A percentile compares a stretch with the other conserved stretches of the same genome.
These are phyloP conservation scores for Coranthus polyacanthus DNA, from an alignment of 2,797 vertebrate species.

Conservation along the genomic window DNA sequence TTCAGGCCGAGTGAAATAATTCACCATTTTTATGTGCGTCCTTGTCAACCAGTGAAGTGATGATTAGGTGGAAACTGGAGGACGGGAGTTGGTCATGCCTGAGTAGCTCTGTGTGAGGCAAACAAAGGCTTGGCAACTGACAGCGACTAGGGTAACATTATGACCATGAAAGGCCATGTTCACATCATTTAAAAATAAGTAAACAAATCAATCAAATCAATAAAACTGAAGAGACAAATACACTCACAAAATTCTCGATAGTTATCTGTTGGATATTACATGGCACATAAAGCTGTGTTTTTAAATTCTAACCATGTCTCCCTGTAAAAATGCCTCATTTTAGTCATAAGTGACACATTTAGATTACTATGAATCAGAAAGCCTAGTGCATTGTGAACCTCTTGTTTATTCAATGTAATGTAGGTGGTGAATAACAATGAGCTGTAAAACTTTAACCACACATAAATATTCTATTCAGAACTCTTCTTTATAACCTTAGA, in stretches of 20 bases:
- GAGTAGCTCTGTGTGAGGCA: constrained; percentile 45
- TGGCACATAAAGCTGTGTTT: not conserved
- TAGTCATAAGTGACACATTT: constrained; percentile 12
- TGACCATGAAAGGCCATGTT: not conserved
- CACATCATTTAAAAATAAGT: not conserved
- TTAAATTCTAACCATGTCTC: not conserved
- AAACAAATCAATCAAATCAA: constrained; percentile 1
- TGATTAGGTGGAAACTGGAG: constrained; percentile 72
- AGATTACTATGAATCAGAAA: constrained; percentile 27
- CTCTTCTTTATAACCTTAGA: constrained; percentile 35
- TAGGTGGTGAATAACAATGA: constrained; percentile 52
- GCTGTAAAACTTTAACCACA: constrained; percentile 29
- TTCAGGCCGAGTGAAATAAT: constrained; percentile 70
- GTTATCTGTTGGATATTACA: not conserved
- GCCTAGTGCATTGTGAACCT: not conserved
- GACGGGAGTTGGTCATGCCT: constrained; percentile 64
- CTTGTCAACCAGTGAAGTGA: constrained; percentile 78
- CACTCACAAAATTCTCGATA: not conserved
- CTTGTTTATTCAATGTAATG: constrained; percentile 37
- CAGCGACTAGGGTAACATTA: constrained; percentile 28
- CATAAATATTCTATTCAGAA: constrained; percentile 40
- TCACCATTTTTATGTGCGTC: constrained; percentile 74
- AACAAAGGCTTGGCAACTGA: constrained; percentile 60
- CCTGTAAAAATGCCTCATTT: not conserved
- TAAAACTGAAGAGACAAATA: not conserved